Percentiles rank a stretch among this genome's conserved stretches.
These are phyloP conservation scores for Sebastes schlegelii DNA, from an alignment of 2,113 vertebrate genomes.

Conservation along the genomic window DNA sequence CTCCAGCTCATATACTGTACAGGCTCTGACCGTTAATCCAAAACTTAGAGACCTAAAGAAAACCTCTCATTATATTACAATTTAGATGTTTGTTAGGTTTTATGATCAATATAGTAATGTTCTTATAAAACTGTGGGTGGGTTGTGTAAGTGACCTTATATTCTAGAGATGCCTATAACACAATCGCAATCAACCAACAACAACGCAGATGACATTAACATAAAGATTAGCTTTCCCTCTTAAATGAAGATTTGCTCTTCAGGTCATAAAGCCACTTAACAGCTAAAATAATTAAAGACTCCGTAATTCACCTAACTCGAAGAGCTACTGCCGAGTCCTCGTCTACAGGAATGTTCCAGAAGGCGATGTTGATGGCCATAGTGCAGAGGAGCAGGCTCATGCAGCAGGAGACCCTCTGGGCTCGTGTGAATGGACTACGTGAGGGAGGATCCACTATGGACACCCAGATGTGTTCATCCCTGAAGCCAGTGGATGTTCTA, in stretches of 20 bases:
- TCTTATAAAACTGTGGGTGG: background rate
- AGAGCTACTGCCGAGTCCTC: conserved; percentile 73
- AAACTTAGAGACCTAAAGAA: conserved; percentile 1
- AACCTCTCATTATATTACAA: background rate
- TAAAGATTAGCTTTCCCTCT: background rate
- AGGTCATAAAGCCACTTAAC: background rate
- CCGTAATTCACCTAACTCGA: conserved; percentile 77
- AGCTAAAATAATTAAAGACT: background rate
- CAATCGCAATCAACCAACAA: background rate
- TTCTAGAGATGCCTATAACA: background rate
- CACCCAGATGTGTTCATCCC: conserved; percentile 88
- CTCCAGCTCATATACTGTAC: background rate
- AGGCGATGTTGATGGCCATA: conserved; percentile 89
- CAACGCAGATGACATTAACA: background rate
- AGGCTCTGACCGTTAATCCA: background rate
- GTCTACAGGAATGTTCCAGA: conserved; percentile 83
- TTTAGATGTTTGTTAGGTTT: background rate
- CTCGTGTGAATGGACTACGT: conserved; percentile 85
- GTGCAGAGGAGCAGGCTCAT: conserved; percentile 88
- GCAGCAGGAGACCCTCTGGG: conserved; percentile 87
- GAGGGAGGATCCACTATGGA: conserved; percentile 85
- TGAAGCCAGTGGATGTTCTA: conserved; percentile 84
- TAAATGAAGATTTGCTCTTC: background rate
- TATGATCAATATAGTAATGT: background rate
- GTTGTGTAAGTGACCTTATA: background rate